phyloP scores from a whole-genome alignment of 2,797 vertebrate genomes.

The Sebastes minor region DNA sequence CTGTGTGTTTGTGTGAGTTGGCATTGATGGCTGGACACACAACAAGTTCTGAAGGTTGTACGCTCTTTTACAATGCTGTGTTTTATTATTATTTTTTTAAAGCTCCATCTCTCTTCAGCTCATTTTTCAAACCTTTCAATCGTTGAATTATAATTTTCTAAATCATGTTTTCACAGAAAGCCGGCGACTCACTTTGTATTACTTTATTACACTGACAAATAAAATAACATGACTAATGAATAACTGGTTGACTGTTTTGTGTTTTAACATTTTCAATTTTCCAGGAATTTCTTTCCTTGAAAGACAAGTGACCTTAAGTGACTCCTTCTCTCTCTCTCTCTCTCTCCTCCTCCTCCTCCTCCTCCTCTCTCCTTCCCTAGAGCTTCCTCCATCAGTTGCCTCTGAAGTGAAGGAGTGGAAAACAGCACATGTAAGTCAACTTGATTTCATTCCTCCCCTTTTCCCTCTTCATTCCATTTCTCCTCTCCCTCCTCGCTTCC shows the following conservation, averaged over 20 bases:
- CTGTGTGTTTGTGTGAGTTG: constrained; percentile 3
- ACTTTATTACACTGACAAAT: not conserved
- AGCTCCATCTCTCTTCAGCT: not conserved
- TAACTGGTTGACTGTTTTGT: not conserved
- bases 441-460: not conserved
- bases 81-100: not conserved
- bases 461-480: not conserved
- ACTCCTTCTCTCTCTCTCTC: constrained; percentile 2
- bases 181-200: not conserved
- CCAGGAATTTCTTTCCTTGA: not conserved
- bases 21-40: not conserved
- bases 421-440: constrained; percentile 57
- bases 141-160: not conserved
- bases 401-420: constrained; percentile 29
- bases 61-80: not conserved
- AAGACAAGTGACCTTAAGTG: constrained; percentile 17
- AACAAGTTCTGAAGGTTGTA: not conserved
- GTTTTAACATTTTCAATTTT: not conserved
- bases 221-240: not conserved
- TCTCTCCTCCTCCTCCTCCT: not conserved
- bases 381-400: constrained; percentile 22
- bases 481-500: not conserved
- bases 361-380: not conserved
- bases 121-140: not conserved
- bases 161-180: not conserved